Conservation (phyloP, 2,113 vertebrate genomes). For the zebrafish (Danio rerio) region GRCz12tu NC_133195.1:5307501-5308000, state of each 20-base stretch:
- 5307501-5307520: neutral
- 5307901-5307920: neutral
- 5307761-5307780: neutral
- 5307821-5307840: slow-evolving; percentile 41
- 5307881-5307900: neutral
- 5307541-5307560: slow-evolving; percentile 59
- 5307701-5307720: neutral
- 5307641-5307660: slow-evolving; percentile 69
- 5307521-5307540: slow-evolving; percentile 54
- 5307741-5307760: neutral
- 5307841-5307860: neutral
- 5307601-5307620: slow-evolving; percentile 68
- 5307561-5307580: slow-evolving; percentile 70
- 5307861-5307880: neutral
- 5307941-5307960: neutral
- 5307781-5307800: slow-evolving; percentile 63
- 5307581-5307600: slow-evolving; percentile 66
- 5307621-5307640: slow-evolving; percentile 78
- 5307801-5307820: slow-evolving; percentile 58
- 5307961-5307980: neutral
- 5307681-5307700: neutral
- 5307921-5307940: neutral
- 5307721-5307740: neutral
- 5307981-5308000: neutral
- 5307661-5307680: neutral